These are phyloP conservation scores for Lepidonotus clava DNA, from an alignment of 2,888 invertebrate species.

Conservation along the genomic window DNA sequence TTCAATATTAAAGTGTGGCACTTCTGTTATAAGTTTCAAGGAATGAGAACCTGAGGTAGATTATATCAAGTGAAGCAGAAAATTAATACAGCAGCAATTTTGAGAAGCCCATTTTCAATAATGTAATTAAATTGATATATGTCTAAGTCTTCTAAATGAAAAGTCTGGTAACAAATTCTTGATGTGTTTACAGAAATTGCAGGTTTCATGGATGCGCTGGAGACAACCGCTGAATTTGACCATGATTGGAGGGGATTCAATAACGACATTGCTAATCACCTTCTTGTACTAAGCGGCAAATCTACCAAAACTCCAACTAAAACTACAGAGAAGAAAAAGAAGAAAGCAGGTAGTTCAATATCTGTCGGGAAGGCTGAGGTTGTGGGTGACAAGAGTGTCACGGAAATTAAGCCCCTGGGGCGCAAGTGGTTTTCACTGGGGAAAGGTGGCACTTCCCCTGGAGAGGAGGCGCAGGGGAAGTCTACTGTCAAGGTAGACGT, in stretches of 20 bases:
- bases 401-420: not conserved
- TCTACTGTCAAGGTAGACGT: not conserved
- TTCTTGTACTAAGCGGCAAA: not conserved
- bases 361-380: not conserved
- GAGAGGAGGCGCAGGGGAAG: not conserved
- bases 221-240: not conserved
- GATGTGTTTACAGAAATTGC: not conserved
- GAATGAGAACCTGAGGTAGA: not conserved
- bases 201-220: not conserved
- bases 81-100: not conserved
- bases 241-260: not conserved
- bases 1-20: not conserved
- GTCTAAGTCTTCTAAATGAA: not conserved
- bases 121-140: not conserved
- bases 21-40: not conserved
- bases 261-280: not conserved
- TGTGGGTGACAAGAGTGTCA: not conserved
- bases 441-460: not conserved
- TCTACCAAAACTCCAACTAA: not conserved
- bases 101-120: not conserved
- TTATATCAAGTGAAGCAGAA: not conserved
- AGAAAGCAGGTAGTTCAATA: not conserved
- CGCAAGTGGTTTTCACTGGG: not conserved
- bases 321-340: not conserved
- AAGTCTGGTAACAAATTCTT: not conserved